A percentile compares a stretch with the other conserved stretches of the same genome.
Conservation (phyloP, 2,113 vertebrate genomes). For the Albula goreensis region DNA sequence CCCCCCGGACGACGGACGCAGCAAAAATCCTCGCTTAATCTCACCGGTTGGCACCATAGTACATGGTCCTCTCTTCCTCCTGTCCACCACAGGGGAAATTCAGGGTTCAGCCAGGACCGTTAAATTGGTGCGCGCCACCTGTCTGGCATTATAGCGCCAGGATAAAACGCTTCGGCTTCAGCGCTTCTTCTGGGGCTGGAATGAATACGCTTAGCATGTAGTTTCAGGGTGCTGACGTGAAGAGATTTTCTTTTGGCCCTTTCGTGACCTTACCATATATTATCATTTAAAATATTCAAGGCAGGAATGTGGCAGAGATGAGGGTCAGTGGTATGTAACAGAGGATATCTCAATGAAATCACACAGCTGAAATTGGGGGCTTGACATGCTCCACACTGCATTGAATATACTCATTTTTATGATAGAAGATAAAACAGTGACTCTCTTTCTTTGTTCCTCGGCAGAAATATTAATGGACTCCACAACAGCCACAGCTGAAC, state of each 20-base stretch:
- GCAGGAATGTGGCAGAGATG: background rate
- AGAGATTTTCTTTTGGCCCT: background rate
- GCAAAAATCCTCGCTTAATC: background rate
- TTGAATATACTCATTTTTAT: too few relatives aligned
- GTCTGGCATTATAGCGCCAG: background rate
- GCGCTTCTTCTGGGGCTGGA: background rate
- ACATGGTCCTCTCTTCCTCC: background rate
- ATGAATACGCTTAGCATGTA: background rate
- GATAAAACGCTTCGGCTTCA: background rate
- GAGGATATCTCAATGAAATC: background rate
- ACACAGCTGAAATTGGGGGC: background rate
- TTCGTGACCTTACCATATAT: background rate
- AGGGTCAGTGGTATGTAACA: background rate
- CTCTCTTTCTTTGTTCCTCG: conserved; percentile 39
- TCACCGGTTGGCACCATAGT: background rate
- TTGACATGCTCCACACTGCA: background rate
- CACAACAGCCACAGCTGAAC: conserved; percentile 90
- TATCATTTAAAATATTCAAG: background rate
- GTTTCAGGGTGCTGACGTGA: background rate
- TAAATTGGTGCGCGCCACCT: background rate
- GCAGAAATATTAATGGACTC: conserved; percentile 95
- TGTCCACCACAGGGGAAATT: background rate
- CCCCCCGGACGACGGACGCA: too few relatives aligned
- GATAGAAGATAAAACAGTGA: background rate
- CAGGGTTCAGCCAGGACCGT: background rate